A percentile compares a stretch with the other conserved stretches of the same genome.
phyloP scores from a whole-genome alignment of 2,113 vertebrate genomes.

The Macroglossus sobrinus region DNA sequence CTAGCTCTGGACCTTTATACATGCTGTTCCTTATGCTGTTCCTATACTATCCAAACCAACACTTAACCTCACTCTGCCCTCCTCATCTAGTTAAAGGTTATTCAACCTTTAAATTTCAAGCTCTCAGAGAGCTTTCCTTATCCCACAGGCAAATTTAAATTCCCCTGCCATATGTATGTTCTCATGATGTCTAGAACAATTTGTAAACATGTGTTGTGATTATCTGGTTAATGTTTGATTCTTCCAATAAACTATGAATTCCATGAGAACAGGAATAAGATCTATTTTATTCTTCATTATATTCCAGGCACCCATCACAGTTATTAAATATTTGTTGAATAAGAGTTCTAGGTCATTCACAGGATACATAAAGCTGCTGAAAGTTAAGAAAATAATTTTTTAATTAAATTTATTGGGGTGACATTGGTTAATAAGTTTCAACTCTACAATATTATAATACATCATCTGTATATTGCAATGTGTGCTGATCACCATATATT shows the following conservation, averaged over 20 bases:
- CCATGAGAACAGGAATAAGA: not conserved
- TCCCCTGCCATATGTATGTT: no score
- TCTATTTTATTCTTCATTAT: not conserved
- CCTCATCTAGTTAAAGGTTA: not conserved
- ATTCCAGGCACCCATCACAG: not conserved
- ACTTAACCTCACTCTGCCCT: not conserved
- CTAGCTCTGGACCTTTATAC: not conserved
- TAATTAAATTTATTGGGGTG: no score
- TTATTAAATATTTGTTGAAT: not conserved
- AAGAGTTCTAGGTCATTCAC: slow-evolving; percentile 43
- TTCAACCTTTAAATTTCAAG: not conserved
- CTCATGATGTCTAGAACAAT: not conserved
- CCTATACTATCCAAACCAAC: not conserved
- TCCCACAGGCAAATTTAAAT: not conserved
- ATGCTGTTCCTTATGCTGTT: not conserved
- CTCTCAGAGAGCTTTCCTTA: not conserved
- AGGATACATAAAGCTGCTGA: slow-evolving; percentile 35
- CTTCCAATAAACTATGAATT: slow-evolving; percentile 11
- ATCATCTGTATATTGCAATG: no score
- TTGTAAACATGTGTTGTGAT: not conserved
- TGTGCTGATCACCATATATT: no score
- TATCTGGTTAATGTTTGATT: not conserved
- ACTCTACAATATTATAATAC: no score
- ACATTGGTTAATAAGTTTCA: no score
- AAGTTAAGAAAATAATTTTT: slow-evolving; percentile 31